These are phyloP conservation scores for Chauna torquata DNA, from an alignment of 2,113 vertebrate species.

Conservation along the genomic window DNA sequence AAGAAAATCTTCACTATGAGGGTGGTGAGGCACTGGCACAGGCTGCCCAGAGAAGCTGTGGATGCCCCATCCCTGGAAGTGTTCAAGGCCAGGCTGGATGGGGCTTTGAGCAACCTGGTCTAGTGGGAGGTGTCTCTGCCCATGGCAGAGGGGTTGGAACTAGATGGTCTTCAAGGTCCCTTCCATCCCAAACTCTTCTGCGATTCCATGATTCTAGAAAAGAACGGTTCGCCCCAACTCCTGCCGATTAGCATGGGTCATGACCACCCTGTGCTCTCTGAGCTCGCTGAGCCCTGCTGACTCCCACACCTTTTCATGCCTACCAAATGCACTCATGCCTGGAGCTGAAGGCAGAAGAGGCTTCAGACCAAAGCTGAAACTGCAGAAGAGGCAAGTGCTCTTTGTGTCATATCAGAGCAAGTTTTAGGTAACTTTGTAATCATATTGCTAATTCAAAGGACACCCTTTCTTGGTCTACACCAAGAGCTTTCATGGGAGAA, in stretches of 20 bases:
- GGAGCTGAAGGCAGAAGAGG: not conserved
- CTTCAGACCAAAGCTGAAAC: not conserved
- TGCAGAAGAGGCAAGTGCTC: not conserved
- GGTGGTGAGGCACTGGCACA: not conserved
- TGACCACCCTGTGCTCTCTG: not conserved
- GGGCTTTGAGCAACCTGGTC: not conserved
- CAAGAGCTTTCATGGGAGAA: not conserved
- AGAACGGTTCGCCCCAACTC: not conserved
- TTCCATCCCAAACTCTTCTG: not conserved
- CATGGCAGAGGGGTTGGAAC: not conserved
- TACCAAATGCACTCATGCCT: not conserved
- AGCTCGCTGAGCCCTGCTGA: not conserved
- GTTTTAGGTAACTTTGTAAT: not conserved
- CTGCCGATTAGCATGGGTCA: rapidly evolving
- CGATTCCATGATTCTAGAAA: not conserved
- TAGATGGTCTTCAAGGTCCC: not conserved
- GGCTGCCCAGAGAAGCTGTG: not conserved
- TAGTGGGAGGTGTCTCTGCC: not conserved
- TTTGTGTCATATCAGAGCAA: not conserved
- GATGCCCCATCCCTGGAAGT: not conserved
- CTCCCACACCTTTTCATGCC: not conserved
- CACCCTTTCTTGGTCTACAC: not conserved
- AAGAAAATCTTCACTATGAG: not conserved
- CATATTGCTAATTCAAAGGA: not conserved
- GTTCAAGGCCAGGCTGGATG: not conserved